phyloP scores from a whole-genome alignment of 2,888 invertebrate species.

The Perizoma flavofasciatum region DNA sequence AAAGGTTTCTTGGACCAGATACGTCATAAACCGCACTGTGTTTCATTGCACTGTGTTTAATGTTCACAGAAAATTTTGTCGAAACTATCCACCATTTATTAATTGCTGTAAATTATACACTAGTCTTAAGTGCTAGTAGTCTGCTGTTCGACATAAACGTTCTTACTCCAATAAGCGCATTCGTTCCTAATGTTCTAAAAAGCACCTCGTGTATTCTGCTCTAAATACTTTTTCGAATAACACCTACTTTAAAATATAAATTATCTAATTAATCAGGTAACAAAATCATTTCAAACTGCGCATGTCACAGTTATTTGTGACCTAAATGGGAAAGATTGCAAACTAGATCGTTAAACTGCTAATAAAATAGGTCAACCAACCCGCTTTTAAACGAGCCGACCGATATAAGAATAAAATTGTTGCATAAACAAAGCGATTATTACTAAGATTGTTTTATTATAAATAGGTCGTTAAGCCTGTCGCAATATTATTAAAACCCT shows the following conservation, averaged over 20 bases:
- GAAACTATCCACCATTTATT: not conserved
- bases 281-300: slow-evolving; percentile 6
- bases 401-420: slow-evolving; percentile 21
- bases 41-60: no score
- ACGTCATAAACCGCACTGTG: no score
- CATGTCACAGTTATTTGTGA: slow-evolving; percentile 21
- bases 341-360: slow-evolving; percentile 9
- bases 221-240: not conserved
- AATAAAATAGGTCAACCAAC: slow-evolving; percentile 18
- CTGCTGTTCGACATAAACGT: slow-evolving; percentile 20
- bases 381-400: slow-evolving; percentile 18
- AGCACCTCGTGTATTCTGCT: slow-evolving; percentile 16
- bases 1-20: no score
- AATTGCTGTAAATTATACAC: slow-evolving; percentile 16
- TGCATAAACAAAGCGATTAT: slow-evolving; percentile 11
- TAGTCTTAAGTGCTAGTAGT: slow-evolving; percentile 11
- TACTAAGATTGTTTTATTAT: slow-evolving; percentile 1
- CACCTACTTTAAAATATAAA: no score
- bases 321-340: slow-evolving; percentile 22
- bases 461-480: not conserved
- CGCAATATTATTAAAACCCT: no score
- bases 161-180: slow-evolving; percentile 19
- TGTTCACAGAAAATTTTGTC: no score
- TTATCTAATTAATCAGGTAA: not conserved
- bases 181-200: slow-evolving; percentile 18